These are phyloP conservation scores for Actias luna DNA, from an alignment of 2,888 invertebrate species.

Conservation along the genomic window DNA sequence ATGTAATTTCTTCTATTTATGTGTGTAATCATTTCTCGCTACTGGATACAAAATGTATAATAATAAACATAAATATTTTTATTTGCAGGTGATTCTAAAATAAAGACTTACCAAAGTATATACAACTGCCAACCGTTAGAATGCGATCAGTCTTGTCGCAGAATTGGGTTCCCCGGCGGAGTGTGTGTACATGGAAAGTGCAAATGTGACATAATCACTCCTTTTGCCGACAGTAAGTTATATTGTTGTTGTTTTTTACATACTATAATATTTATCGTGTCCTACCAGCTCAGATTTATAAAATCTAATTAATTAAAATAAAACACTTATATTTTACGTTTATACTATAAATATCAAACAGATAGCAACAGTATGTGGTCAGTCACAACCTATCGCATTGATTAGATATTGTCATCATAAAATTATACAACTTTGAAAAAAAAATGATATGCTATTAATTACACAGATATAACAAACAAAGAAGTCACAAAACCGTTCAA, in stretches of 20 bases:
- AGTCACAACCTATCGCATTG: too few species aligned
- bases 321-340: too few species aligned
- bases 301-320: too few species aligned
- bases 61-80: background rate
- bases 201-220: slow-evolving; percentile 31
- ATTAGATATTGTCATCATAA: too few species aligned
- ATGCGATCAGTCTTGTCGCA: slow-evolving; percentile 28
- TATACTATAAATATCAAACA: too few species aligned
- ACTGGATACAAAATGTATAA: background rate
- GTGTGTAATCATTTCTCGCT: background rate
- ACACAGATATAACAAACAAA: too few species aligned
- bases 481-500: too few species aligned
- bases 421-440: too few species aligned
- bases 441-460: too few species aligned
- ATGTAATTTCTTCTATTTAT: background rate
- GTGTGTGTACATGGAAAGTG: slow-evolving; percentile 34
- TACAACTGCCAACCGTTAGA: background rate
- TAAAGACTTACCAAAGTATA: background rate
- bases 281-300: too few species aligned
- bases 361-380: too few species aligned
- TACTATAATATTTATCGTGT: too few species aligned
- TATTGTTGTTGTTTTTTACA: background rate
- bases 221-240: background rate
- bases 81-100: background rate
- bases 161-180: slow-evolving; percentile 35